Conservation (phyloP, 2,113 vertebrate species). For the Romanogobio albipinnatus region DNA sequence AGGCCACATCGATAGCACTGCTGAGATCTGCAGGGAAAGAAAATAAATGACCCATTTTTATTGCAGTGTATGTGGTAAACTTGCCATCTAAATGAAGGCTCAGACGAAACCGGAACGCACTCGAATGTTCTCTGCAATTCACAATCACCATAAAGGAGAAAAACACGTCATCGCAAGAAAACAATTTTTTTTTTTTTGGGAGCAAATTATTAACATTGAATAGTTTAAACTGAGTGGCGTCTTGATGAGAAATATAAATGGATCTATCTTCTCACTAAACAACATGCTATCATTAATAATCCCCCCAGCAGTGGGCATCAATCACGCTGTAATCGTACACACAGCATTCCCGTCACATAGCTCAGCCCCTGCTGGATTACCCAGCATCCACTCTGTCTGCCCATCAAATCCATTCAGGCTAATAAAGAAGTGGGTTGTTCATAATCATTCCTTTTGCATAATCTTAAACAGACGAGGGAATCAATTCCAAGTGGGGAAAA, state of each 20-base stretch:
- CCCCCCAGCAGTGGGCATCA: slow-evolving; percentile 53
- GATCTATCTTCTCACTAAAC: slow-evolving; percentile 52
- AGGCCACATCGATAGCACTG: slow-evolving; percentile 40
- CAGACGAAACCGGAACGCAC: slow-evolving; percentile 41
- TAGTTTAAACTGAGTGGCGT: slow-evolving; percentile 49
- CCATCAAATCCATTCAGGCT: slow-evolving; percentile 26
- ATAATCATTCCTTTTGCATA: slow-evolving; percentile 46
- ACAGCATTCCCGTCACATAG: slow-evolving; percentile 58
- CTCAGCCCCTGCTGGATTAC: slow-evolving; percentile 27
- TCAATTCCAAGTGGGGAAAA: slow-evolving; percentile 11
- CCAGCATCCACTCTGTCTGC: slow-evolving; percentile 29
- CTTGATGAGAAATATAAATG: slow-evolving; percentile 61
- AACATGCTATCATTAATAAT: slow-evolving; percentile 62
- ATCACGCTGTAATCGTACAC: slow-evolving; percentile 58
- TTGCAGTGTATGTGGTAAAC: slow-evolving; percentile 54
- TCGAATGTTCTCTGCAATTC: not conserved
- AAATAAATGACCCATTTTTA: slow-evolving; percentile 66
- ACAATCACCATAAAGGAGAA: not conserved
- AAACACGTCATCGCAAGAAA: slow-evolving; percentile 29
- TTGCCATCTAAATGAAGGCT: slow-evolving; percentile 47
- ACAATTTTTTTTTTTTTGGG: slow-evolving; percentile 59
- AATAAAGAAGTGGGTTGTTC: slow-evolving; percentile 12
- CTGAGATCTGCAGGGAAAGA: slow-evolving; percentile 47
- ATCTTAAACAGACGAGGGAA: slow-evolving; percentile 36
- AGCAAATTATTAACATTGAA: slow-evolving; percentile 63